Percentiles rank a stretch among this genome's conserved stretches.
These are phyloP conservation scores for Panagrolaimus sp. DNA, from an alignment of 1,140 invertebrate genomes.

Conservation along the genomic window DNA sequence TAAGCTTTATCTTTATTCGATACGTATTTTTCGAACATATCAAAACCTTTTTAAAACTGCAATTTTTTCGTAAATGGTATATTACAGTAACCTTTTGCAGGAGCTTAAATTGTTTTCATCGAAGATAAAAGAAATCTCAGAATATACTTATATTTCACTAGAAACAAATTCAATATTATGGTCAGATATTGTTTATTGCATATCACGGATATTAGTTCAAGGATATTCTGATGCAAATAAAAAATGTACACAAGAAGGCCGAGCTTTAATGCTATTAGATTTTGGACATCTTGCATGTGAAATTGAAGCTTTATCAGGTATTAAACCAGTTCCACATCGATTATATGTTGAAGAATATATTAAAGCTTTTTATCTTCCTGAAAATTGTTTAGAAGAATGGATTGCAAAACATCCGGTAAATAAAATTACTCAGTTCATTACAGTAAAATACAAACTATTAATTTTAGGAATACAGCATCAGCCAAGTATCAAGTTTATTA, in stretches of 20 bases:
- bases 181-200: slow-evolving; percentile 76
- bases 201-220: slow-evolving; percentile 80
- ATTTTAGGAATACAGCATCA: slow-evolving; percentile 74
- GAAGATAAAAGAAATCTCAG: slow-evolving; percentile 25
- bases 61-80: no score
- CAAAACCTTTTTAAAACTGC: no score
- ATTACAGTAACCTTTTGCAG: no score
- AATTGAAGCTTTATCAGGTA: slow-evolving; percentile 73
- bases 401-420: slow-evolving; percentile 73
- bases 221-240: slow-evolving; percentile 70
- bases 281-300: slow-evolving; percentile 88
- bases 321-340: slow-evolving; percentile 74
- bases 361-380: slow-evolving; percentile 89
- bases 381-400: slow-evolving; percentile 76
- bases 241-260: slow-evolving; percentile 89
- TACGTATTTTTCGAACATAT: no score
- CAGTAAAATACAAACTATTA: not conserved
- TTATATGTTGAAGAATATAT: slow-evolving; percentile 88
- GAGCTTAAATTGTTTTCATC: slow-evolving; percentile 37
- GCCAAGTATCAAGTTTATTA: slow-evolving; percentile 77
- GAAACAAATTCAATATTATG: slow-evolving; percentile 66
- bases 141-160: slow-evolving; percentile 26
- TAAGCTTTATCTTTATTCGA: no score
- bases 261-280: slow-evolving; percentile 94
- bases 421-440: slow-evolving; percentile 16